Base-by-base conservation (phyloP, 2,888 invertebrate genomes). In the Coremacera marginata region DNA sequence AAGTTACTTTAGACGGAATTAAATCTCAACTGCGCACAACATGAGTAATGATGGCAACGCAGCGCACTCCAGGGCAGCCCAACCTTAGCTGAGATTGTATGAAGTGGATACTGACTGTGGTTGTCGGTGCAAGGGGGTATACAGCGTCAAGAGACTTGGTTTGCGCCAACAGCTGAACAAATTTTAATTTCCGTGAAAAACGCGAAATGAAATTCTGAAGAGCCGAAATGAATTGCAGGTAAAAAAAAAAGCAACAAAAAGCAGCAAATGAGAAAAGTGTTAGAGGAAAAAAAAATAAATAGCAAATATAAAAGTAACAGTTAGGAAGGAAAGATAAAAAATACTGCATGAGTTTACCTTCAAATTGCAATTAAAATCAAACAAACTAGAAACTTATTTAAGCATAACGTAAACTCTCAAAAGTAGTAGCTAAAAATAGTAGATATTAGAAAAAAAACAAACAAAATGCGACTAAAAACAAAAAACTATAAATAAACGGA, bases 331-430 rank as follows among this genome's bases (percentile, higher is more conserved):
- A 37, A 67, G 62, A 63, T 37, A 57, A 78, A 78, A 67, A 37
- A 57, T 49, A 44, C 34, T 37, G 62, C 62, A 60, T 57, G 78
- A 70, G 75, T 72, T 76, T 79, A 76, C 79, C 79, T 78, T 76
- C 79, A 79, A 79, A 79, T 79, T 79, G 79, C 79, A 79, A 79
- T 79, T 79, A 79, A 78, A 78, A 79, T 79, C 79, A 79, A 79
- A 79, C 79, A 79, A 79, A 79, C 79, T 79, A 79, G 76, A 79
- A 79, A 79, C 78, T 79, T 79, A 63, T 76, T 79, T 78, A 78
- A 79, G 78, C 79, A 72, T 52, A 19, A 8, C 22, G 70, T 65
- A 60, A 27, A 9, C 60, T 60, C 22, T 25, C 22, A 11, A 68
- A 19, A 49, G 34, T 8, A 25, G 22, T 44, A 51, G 49, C 44